These are phyloP conservation scores for Pseudomyrmex concolor DNA, from an alignment of 1,140 invertebrate genomes.

Conservation along the genomic window DNA sequence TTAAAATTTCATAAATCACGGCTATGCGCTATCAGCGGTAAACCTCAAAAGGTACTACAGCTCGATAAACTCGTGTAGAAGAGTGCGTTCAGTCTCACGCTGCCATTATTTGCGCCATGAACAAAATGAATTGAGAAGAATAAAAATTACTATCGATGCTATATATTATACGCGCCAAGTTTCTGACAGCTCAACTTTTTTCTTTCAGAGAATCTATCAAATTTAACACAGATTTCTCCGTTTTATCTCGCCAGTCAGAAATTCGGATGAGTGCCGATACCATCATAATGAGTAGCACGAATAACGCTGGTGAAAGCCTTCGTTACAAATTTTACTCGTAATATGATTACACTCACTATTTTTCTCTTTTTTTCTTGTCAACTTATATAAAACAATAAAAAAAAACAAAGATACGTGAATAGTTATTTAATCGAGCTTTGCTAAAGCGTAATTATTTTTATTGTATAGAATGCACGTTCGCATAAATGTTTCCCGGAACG, in stretches of 20 bases:
- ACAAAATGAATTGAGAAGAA: constrained; percentile 47
- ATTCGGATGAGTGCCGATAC: neutral
- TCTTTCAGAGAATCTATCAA: constrained; percentile 13
- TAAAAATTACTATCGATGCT: constrained; percentile 38
- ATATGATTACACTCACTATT: neutral
- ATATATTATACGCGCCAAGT: neutral
- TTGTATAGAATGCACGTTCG: neutral
- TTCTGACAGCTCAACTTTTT: neutral
- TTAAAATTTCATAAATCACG: constrained; percentile 71
- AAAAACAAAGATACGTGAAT: neutral
- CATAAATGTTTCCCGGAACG: constrained; percentile 1
- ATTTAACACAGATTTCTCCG: constrained; percentile 9
- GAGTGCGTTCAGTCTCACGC: neutral
- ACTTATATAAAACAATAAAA: neutral
- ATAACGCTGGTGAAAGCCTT: constrained; percentile 18
- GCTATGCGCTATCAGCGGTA: constrained; percentile 21
- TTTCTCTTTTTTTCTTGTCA: neutral
- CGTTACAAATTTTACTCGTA: constrained; percentile 28
- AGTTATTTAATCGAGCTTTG: constrained; percentile 42
- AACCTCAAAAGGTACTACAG: constrained; percentile 49
- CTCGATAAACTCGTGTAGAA: constrained; percentile 21
- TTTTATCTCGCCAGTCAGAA: constrained; percentile 7
- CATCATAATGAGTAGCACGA: neutral
- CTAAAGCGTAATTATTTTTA: constrained; percentile 43
- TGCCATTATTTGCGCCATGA: constrained; percentile 32